phyloP scores from a whole-genome alignment of 1,140 invertebrate species.

The Polypedilum pembai region DNA sequence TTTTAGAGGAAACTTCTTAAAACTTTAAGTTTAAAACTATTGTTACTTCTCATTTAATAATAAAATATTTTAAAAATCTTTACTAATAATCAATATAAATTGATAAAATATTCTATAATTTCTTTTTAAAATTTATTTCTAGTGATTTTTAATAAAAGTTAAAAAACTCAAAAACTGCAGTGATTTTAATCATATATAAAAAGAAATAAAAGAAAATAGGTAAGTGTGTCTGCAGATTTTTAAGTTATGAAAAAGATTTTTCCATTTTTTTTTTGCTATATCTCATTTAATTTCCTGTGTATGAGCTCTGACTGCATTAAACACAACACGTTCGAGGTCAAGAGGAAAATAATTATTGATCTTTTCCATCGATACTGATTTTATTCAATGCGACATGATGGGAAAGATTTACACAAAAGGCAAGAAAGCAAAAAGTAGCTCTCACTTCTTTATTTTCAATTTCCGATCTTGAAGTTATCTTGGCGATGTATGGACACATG shows the following conservation, averaged over 20 bases:
- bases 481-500: too few species aligned
- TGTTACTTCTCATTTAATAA: too few species aligned
- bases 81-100: too few species aligned
- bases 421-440: too few species aligned
- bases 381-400: too few species aligned
- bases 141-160: background rate
- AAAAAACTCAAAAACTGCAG: background rate
- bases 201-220: slow-evolving; percentile 7
- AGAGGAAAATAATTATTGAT: slow-evolving; percentile 14
- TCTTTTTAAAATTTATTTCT: background rate
- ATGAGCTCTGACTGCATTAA: background rate
- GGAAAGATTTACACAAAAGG: too few species aligned
- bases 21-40: too few species aligned
- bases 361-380: background rate
- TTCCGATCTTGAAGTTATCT: too few species aligned
- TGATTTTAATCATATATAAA: too few species aligned
- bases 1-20: too few species aligned
- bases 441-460: too few species aligned
- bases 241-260: background rate
- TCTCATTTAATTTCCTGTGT: slow-evolving; percentile 6
- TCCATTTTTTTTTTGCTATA: background rate
- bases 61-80: too few species aligned
- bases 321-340: background rate
- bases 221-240: slow-evolving; percentile 16
- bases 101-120: background rate